phyloP scores from a whole-genome alignment of 1,140 invertebrate genomes.

The Ceratitis capitata region DNA sequence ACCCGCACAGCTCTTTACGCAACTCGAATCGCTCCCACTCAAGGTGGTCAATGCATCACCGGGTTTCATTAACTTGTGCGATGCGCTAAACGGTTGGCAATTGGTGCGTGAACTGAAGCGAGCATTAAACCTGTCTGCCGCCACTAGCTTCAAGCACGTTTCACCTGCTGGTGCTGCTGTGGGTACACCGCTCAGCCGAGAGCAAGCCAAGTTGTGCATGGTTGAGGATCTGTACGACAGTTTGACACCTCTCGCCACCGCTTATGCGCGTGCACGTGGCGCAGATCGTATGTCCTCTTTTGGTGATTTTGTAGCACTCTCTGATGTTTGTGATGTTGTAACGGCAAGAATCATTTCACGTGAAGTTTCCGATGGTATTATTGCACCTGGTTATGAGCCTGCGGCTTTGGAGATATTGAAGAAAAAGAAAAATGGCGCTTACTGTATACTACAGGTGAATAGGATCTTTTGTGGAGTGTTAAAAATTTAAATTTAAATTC shows the following conservation, averaged over 20 bases:
- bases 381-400: conserved; percentile 88
- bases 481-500: neutral
- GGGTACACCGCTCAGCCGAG: conserved; percentile 77
- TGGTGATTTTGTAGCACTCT: conserved; percentile 96
- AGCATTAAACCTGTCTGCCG: conserved; percentile 85
- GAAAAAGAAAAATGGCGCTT: conserved; percentile 95
- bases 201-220: conserved; percentile 89
- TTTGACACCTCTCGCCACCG: conserved; percentile 88
- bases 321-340: conserved; percentile 87
- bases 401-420: conserved; percentile 89
- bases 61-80: conserved; percentile 94
- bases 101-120: conserved; percentile 88
- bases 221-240: conserved; percentile 84
- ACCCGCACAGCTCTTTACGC: conserved; percentile 92
- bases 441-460: conserved; percentile 86
- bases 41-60: conserved; percentile 94
- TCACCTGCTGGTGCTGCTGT: conserved; percentile 96
- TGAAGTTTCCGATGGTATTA: conserved; percentile 95
- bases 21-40: conserved; percentile 82
- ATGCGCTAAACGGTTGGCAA: conserved; percentile 97
- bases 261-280: conserved; percentile 95
- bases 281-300: conserved; percentile 99
- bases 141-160: conserved; percentile 98
- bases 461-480: neutral
- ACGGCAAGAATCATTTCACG: conserved; percentile 83